Base-by-base conservation (phyloP, 2,888 invertebrate species). In the Ischnura elegans region DNA sequence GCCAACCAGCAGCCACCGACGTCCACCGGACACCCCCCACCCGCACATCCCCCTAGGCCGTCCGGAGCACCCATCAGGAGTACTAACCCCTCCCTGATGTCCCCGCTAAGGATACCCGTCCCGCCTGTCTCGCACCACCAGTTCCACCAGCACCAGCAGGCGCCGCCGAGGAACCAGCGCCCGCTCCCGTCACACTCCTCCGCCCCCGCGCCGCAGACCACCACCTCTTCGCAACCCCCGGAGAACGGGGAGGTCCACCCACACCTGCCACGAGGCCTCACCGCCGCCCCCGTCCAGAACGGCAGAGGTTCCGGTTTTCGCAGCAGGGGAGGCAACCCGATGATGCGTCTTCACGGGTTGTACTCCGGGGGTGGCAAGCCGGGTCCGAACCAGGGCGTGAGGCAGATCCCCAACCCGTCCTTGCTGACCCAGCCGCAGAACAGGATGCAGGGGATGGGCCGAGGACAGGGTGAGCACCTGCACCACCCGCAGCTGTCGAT, bases 351-450 rank as follows among this genome's bases (percentile, higher is more conserved):
- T 8, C 87, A 87, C 36, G 66, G 93, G 21, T 87, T 90, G 21
- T 93, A 93, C 36, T n/a, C 93, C 51, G 51, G 51, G 51, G 76
- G 93, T 29, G 95, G 94, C 13, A 95, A 95, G 94, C 95, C 95
- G 25, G 95, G 96, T 95, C 96, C 96, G 95, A 97, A 97, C 95
- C 97, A 97, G 94, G 97, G 96, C 43, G 97, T 97, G 46, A 96
- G 97, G 85, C 97, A 97, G 94, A 97, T 97, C 94, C 97, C 97
- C 8, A 97, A 97, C 95, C 97, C 97, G 8, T 97, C 97, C 93
- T 94, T 97, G 94, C 96, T 97, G 84, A 96, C 96, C 94, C 96
- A 97, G 94, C 97, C 97, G 95, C 96, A 96, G 46, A 94, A 93
- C 93, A 90, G 86, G 87, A 94, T 93, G 87, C 93, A 93, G 43